Evolutionary conservation across 2,113 vertebrate genomes (phyloP).

Genomic region (Phylloscopus trochiloides): DNA sequence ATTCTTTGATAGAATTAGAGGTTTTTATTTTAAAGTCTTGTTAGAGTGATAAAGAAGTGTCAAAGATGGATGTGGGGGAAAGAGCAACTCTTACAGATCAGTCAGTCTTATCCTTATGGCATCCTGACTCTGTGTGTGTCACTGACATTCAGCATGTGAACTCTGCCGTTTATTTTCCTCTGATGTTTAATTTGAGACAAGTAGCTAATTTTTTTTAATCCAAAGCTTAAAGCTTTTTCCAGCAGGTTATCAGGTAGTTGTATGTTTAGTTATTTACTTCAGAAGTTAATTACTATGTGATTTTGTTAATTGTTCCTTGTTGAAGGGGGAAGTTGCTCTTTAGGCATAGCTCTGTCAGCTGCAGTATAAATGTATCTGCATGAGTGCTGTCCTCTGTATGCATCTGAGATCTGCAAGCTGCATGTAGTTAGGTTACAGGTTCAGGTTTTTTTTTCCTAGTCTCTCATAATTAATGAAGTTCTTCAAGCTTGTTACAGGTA

Average conservation of each 20-base stretch:
- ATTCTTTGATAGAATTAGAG: background rate
- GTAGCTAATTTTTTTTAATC: background rate
- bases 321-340: background rate
- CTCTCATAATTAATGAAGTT: background rate
- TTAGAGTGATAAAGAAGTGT: background rate
- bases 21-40: background rate
- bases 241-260: background rate
- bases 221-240: background rate
- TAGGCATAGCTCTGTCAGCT: background rate
- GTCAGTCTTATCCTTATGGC: background rate
- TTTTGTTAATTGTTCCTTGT: background rate
- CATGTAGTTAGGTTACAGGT: background rate
- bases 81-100: background rate
- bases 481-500: background rate
- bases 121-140: background rate
- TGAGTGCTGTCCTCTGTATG: background rate
- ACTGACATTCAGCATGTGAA: background rate
- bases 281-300: background rate
- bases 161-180: background rate
- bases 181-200: background rate
- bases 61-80: background rate
- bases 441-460: background rate
- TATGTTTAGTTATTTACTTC: background rate
- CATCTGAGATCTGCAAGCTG: background rate
- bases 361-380: accelerated